These are phyloP conservation scores for Phylloscopus collybita DNA, from an alignment of 2,797 vertebrate genomes.

Conservation along the genomic window DNA sequence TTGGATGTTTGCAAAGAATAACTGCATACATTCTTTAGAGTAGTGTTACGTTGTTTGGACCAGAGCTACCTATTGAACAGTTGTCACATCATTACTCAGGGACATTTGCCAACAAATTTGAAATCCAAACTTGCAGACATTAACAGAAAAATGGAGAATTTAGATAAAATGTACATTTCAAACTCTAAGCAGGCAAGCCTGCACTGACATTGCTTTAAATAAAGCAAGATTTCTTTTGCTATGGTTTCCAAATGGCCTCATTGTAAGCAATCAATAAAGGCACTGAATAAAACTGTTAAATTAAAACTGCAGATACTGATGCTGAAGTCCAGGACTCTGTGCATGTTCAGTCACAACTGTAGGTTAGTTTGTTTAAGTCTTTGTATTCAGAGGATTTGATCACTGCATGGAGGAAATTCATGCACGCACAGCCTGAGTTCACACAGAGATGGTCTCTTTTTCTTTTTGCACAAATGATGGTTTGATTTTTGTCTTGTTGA, in stretches of 20 bases:
- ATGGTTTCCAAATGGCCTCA: not conserved
- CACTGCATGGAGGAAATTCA: not conserved
- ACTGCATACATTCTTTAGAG: not conserved
- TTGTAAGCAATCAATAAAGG: not conserved
- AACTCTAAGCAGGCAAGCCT: not conserved
- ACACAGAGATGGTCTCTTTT: not conserved
- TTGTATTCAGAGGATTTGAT: not conserved
- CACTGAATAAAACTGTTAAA: conserved; percentile 3
- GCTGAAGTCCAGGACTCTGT: not conserved
- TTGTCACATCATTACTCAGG: not conserved
- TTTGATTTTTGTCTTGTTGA: not conserved
- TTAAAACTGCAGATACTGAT: not conserved
- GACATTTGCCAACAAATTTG: not conserved
- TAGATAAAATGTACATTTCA: not conserved
- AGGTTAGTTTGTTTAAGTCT: not conserved
- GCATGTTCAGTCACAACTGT: not conserved
- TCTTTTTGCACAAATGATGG: not conserved
- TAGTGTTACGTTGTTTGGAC: not conserved
- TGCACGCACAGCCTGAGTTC: not conserved
- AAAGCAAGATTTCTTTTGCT: not conserved
- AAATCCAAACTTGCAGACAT: not conserved
- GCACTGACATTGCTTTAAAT: not conserved
- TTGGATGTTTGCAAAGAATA: not conserved
- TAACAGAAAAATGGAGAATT: not conserved
- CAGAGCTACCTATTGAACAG: not conserved